Conservation (phyloP, 2,888 invertebrate genomes). For the Craniophora ligustri region DNA sequence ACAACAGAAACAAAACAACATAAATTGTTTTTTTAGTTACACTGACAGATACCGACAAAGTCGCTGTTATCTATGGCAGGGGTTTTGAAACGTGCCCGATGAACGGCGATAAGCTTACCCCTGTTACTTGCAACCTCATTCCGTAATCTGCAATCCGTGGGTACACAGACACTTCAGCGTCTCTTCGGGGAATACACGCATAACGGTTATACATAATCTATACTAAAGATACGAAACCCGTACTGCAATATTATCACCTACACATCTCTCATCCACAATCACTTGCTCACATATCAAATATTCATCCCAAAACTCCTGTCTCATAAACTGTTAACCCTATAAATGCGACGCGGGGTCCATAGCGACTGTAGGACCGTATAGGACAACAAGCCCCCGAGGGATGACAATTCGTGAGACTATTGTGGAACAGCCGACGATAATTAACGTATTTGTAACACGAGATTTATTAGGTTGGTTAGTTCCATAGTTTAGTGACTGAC, state of each 20-base stretch:
- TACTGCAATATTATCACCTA: slow-evolving; percentile 54
- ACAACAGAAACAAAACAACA: neutral
- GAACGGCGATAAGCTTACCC: slow-evolving; percentile 11
- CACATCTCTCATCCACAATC: slow-evolving; percentile 41
- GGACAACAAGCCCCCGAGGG: slow-evolving; percentile 48
- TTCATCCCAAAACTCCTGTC: slow-evolving; percentile 41
- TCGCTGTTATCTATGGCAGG: neutral
- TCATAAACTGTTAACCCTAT: slow-evolving; percentile 60
- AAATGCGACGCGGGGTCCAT: slow-evolving; percentile 46
- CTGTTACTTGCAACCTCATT: slow-evolving; percentile 20
- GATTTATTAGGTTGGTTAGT: slow-evolving; percentile 61
- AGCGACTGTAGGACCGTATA: slow-evolving; percentile 40
- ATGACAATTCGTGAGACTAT: slow-evolving; percentile 58
- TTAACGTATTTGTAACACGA: slow-evolving; percentile 75
- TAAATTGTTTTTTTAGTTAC: neutral
- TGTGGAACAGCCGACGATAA: slow-evolving; percentile 57
- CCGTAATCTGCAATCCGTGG: slow-evolving; percentile 32
- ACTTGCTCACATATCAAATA: slow-evolving; percentile 47
- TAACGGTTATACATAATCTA: slow-evolving; percentile 38
- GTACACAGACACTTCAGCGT: neutral
- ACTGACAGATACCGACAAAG: neutral
- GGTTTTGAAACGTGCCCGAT: slow-evolving; percentile 22
- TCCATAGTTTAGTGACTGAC: slow-evolving; percentile 37
- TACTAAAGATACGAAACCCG: slow-evolving; percentile 8
- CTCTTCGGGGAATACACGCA: slow-evolving; percentile 24